These are phyloP conservation scores for Puffinus mauretanicus DNA, from an alignment of 2,113 vertebrate genomes.

Conservation along the genomic window DNA sequence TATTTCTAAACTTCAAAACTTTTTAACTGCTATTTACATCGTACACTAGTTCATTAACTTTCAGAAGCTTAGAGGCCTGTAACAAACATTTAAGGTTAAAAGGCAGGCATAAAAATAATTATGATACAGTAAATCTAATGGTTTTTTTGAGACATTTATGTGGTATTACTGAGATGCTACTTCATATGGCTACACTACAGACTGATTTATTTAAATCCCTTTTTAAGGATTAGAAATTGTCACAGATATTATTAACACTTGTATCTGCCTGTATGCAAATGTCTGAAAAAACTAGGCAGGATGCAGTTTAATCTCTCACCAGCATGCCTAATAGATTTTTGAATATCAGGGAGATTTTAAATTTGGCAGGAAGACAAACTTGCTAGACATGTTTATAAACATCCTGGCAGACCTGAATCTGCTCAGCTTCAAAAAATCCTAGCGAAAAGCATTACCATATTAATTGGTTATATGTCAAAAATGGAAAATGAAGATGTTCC, in stretches of 20 bases:
- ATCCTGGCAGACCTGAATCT: conserved; percentile 41
- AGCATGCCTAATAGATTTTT: conserved; percentile 36
- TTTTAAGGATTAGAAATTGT: conserved; percentile 13
- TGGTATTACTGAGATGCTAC: background rate
- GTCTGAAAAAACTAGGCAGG: background rate
- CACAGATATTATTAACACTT: conserved; percentile 22
- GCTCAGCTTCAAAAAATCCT: conserved; percentile 36
- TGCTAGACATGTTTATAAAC: conserved; percentile 48
- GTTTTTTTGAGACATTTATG: background rate
- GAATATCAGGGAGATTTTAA: conserved; percentile 42
- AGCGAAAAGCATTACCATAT: conserved; percentile 23
- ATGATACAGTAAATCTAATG: background rate
- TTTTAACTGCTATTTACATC: background rate
- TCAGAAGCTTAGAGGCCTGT: background rate
- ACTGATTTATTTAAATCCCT: conserved; percentile 19
- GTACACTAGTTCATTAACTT: background rate
- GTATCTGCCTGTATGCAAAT: background rate
- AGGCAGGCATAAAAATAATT: background rate
- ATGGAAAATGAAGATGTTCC: conserved; percentile 24
- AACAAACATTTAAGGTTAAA: background rate
- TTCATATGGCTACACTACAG: background rate
- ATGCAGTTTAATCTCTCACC: conserved; percentile 29
- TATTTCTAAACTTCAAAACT: background rate
- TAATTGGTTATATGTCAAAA: conserved; percentile 50
- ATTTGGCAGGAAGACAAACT: conserved; percentile 47